Conservation (phyloP, 2,113 vertebrate genomes). For the Percopsis transmontana region DNA sequence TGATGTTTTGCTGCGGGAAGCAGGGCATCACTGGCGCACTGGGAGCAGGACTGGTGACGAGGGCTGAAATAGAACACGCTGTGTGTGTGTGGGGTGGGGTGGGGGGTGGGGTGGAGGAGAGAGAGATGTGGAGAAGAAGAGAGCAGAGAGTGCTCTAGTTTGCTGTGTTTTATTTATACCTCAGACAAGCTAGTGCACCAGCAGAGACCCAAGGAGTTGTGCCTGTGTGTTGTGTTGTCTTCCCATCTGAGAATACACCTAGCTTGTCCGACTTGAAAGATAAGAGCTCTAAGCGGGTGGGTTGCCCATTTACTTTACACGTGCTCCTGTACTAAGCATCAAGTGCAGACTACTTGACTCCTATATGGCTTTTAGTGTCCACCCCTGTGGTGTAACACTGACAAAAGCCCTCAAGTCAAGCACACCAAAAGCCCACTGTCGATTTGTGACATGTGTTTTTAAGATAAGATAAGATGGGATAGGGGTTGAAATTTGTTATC, state of each 20-base stretch:
- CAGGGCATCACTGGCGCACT: conserved; percentile 40
- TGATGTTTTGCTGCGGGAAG: conserved; percentile 64
- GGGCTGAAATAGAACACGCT: conserved; percentile 62
- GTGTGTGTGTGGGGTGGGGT: conserved; percentile 17
- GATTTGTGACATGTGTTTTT: background rate
- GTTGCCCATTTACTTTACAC: background rate
- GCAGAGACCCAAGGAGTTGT: conserved; percentile 9
- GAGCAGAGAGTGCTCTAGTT: conserved; percentile 59
- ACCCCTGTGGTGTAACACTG: conserved; percentile 26
- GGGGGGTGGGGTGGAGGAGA: conserved; percentile 1
- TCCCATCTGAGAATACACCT: no score
- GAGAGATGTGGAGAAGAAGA: conserved; percentile 16
- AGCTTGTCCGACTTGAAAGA: background rate
- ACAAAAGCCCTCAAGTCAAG: conserved; percentile 27
- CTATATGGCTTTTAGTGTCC: conserved; percentile 19
- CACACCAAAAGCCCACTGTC: conserved; percentile 19
- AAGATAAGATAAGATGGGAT: background rate
- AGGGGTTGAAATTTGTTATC: background rate
- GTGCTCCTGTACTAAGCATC: conserved; percentile 14
- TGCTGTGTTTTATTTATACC: conserved; percentile 70
- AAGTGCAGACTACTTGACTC: conserved; percentile 1
- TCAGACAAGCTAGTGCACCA: conserved; percentile 28
- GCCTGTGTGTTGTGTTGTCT: background rate
- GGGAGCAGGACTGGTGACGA: conserved; percentile 53
- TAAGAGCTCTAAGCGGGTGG: background rate